These are phyloP conservation scores for Oreochromis mossambicus DNA, from an alignment of 2,797 vertebrate species.

Conservation along the genomic window DNA sequence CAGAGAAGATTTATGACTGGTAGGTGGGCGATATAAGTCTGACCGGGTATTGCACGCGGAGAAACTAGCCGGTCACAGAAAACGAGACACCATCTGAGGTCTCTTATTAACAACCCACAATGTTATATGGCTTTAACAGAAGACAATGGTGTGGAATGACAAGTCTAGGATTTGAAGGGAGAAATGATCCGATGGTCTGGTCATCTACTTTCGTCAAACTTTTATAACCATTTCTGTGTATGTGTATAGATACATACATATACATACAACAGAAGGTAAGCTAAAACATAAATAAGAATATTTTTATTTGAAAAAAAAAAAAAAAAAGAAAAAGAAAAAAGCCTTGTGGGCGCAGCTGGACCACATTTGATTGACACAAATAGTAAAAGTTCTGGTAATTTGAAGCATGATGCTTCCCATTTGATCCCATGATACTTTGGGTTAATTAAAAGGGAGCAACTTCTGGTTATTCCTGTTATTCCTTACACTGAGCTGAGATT, in stretches of 20 bases:
- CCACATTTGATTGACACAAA: not conserved
- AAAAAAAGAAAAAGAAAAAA: not conserved
- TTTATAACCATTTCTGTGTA: not conserved
- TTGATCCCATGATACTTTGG: not conserved
- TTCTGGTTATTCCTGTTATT: not conserved
- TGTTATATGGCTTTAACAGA: slow-evolving; percentile 44
- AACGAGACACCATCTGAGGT: slow-evolving; percentile 14
- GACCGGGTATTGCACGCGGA: not conserved
- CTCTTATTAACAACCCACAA: slow-evolving; percentile 6
- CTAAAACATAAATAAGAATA: not conserved
- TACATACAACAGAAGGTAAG: not conserved
- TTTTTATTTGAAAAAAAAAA: no score
- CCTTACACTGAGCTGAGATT: not conserved
- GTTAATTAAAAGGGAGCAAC: not conserved
- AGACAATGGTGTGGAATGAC: not conserved
- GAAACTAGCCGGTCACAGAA: slow-evolving; percentile 18
- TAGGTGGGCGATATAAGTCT: slow-evolving; percentile 7
- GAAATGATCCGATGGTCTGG: not conserved
- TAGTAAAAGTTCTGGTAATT: not conserved
- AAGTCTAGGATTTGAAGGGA: not conserved
- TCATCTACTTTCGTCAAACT: not conserved
- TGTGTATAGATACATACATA: not conserved
- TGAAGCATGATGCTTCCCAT: not conserved
- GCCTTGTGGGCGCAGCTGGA: not conserved
- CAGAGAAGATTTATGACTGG: slow-evolving; percentile 28